Percentiles rank a stretch among this genome's conserved stretches.
phyloP scores from a whole-genome alignment of 2,113 vertebrate species.

The Panthera tigris region DNA sequence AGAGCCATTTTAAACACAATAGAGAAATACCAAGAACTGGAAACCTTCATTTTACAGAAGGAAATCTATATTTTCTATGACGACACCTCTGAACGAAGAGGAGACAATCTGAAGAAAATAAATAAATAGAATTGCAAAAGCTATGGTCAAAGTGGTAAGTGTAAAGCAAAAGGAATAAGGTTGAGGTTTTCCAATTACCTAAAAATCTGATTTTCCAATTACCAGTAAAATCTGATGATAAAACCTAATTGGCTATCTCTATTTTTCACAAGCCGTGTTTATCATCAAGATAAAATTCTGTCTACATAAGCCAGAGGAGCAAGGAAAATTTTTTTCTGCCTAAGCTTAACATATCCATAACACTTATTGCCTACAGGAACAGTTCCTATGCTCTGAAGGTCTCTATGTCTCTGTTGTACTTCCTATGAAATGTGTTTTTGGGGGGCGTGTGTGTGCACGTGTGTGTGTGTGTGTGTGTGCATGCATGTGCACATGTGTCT shows the following conservation, averaged over 20 bases:
- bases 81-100: not conserved
- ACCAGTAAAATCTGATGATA: not conserved
- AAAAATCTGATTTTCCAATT: not conserved
- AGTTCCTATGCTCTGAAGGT: not conserved
- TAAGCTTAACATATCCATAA: not conserved
- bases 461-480: fast-evolving
- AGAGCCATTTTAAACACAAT: not conserved
- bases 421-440: not conserved
- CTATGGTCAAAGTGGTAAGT: not conserved
- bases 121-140: not conserved
- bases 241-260: not conserved
- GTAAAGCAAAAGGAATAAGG: not conserved
- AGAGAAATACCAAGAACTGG: not conserved
- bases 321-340: not conserved
- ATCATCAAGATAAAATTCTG: not conserved
- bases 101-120: not conserved
- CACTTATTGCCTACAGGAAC: not conserved
- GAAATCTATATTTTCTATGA: not conserved
- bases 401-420: not conserved
- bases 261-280: not conserved
- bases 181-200: not conserved
- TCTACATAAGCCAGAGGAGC: not conserved
- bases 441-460: not conserved
- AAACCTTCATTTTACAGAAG: not conserved
- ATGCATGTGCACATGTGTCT: fast-evolving